These are phyloP conservation scores for Microlaimidae sp. DNA, from an alignment of 2,888 invertebrate genomes.

Conservation along the genomic window DNA sequence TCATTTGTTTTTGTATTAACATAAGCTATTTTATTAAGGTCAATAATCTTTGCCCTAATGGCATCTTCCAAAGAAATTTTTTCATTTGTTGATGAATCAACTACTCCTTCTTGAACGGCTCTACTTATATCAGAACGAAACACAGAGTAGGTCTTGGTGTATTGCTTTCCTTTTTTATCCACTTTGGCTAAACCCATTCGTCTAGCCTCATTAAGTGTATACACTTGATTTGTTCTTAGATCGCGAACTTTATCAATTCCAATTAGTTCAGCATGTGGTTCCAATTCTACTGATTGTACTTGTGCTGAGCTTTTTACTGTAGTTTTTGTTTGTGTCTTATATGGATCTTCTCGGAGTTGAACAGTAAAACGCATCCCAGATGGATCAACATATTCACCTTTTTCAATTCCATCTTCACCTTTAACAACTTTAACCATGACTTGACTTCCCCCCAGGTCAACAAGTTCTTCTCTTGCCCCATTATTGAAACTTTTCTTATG, in stretches of 20 bases:
- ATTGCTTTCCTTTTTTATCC: constrained; percentile 35
- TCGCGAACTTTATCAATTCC: constrained; percentile 34
- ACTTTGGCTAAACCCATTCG: constrained; percentile 32
- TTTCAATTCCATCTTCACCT: constrained; percentile 31
- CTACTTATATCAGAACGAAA: constrained; percentile 33
- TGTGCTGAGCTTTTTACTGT: constrained; percentile 33
- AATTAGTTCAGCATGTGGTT: constrained; percentile 35
- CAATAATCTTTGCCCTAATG: constrained; percentile 58
- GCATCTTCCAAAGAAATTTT: constrained; percentile 68
- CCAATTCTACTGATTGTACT: constrained; percentile 33
- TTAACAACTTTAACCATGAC: constrained; percentile 33
- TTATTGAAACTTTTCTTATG: neutral
- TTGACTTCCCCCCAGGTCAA: constrained; percentile 33
- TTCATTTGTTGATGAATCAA: constrained; percentile 54
- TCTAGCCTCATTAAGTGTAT: constrained; percentile 35
- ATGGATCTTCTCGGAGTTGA: constrained; percentile 33
- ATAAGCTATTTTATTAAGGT: constrained; percentile 37
- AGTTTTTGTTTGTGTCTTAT: constrained; percentile 35
- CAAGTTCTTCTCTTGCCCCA: constrained; percentile 24
- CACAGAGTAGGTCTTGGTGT: constrained; percentile 30
- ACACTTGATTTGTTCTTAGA: constrained; percentile 28
- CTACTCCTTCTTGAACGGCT: constrained; percentile 57
- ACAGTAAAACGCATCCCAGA: constrained; percentile 36
- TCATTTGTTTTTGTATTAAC: constrained; percentile 25
- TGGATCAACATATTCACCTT: constrained; percentile 34